Conservation (phyloP, 1,140 invertebrate species). For the Antheraea pernyi region DNA sequence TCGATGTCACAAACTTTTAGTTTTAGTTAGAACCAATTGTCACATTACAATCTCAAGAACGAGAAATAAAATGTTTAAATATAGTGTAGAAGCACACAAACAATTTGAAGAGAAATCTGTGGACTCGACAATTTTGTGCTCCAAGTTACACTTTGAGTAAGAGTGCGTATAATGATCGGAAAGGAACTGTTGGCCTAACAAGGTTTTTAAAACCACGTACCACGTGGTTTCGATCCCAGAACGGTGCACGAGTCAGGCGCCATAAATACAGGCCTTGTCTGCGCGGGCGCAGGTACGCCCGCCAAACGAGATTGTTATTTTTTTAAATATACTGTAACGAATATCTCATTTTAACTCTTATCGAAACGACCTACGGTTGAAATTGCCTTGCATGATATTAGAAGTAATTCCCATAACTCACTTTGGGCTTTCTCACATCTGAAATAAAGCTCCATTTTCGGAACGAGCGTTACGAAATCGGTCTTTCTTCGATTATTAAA, state of each 20-base stretch:
- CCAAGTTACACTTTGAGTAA: constrained; percentile 7
- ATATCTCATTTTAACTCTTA: constrained; percentile 28
- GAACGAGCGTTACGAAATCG: constrained; percentile 37
- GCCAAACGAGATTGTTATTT: constrained; percentile 75
- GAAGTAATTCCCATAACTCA: constrained; percentile 67
- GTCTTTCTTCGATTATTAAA: constrained; percentile 17
- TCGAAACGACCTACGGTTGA: constrained; percentile 33
- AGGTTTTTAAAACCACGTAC: constrained; percentile 63
- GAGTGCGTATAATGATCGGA: constrained; percentile 48
- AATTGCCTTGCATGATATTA: constrained; percentile 24
- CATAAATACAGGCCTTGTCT: constrained; percentile 75
- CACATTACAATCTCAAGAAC: background rate
- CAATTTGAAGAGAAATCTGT: background rate
- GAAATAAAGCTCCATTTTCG: constrained; percentile 77
- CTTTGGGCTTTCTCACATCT: constrained; percentile 74
- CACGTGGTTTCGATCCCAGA: constrained; percentile 53
- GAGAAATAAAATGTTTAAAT: background rate
- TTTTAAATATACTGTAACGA: constrained; percentile 50
- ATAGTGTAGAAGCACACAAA: background rate
- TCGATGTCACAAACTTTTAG: constrained; percentile 1
- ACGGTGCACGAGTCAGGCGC: constrained; percentile 55
- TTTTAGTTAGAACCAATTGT: constrained; percentile 3
- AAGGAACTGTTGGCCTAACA: constrained; percentile 70
- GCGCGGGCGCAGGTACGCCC: constrained; percentile 72
- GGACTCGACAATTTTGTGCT: background rate